These are phyloP conservation scores for Eurytoma californica DNA, from an alignment of 2,888 invertebrate species.

Conservation along the genomic window DNA sequence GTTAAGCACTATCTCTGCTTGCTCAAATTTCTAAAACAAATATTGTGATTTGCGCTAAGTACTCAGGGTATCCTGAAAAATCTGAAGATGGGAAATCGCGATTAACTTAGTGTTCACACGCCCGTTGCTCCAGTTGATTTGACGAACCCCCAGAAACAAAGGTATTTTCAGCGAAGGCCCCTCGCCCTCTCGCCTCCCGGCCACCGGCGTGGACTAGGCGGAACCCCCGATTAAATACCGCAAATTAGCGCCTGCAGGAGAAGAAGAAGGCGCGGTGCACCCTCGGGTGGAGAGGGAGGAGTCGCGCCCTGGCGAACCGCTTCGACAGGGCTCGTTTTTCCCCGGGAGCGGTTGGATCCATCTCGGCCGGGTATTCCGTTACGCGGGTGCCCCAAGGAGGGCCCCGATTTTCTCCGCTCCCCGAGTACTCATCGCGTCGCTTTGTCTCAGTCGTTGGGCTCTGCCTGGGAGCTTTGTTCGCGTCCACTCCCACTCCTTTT, in stretches of 20 bases:
- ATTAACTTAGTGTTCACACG: constrained; percentile 23
- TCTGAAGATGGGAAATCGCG: constrained; percentile 5
- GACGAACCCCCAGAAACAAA: constrained; percentile 25
- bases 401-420: constrained; percentile 27
- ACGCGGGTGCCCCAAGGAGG: neutral
- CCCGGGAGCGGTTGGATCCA: neutral
- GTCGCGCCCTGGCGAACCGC: neutral
- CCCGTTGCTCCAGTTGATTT: constrained; percentile 2
- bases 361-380: neutral
- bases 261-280: neutral
- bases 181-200: neutral
- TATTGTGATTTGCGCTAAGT: neutral
- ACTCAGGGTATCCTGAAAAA: neutral
- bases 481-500: constrained; percentile 19
- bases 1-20: too few relatives aligned
- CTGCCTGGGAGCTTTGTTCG: constrained; percentile 19
- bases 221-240: constrained; percentile 18
- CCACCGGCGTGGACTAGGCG: constrained; percentile 10
- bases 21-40: neutral
- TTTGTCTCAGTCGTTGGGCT: constrained; percentile 34
- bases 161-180: neutral
- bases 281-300: neutral
- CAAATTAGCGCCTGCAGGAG: constrained; percentile 21
- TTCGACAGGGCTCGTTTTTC: neutral
- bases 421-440: constrained; percentile 16